phyloP scores from a whole-genome alignment of 2,797 vertebrate species.

The Bovichtus variegatus region DNA sequence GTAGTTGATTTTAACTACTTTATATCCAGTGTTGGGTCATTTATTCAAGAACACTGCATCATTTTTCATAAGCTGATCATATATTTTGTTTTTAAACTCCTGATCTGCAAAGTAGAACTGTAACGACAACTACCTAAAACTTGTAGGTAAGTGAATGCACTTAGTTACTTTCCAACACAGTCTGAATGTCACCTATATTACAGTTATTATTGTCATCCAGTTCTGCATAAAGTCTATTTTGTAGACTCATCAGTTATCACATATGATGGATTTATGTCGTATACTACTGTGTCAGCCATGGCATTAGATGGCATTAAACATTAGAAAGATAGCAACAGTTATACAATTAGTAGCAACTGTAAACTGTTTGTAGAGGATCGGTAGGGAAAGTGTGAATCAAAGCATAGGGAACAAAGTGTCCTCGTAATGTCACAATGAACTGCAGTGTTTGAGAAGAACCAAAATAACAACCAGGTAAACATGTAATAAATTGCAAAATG shows the following conservation, averaged over 20 bases:
- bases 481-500: slow-evolving; percentile 20
- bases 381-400: neutral
- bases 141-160: neutral
- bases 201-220: neutral
- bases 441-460: slow-evolving; percentile 6
- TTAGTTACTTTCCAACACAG: neutral
- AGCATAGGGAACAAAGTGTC: neutral
- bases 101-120: neutral
- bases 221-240: neutral
- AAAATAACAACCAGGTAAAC: slow-evolving; percentile 17
- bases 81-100: neutral
- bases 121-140: neutral
- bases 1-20: neutral
- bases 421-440: neutral
- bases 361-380: neutral
- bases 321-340: neutral
- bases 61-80: neutral
- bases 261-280: neutral
- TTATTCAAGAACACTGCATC: neutral
- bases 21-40: too few relatives aligned
- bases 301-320: neutral
- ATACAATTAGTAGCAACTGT: neutral
- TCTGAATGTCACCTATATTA: neutral
- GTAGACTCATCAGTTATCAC: neutral
- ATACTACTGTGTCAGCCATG: neutral